A percentile compares a stretch with the other conserved stretches of the same genome.
Conservation (phyloP, 2,113 vertebrate genomes). For the human region DNA sequence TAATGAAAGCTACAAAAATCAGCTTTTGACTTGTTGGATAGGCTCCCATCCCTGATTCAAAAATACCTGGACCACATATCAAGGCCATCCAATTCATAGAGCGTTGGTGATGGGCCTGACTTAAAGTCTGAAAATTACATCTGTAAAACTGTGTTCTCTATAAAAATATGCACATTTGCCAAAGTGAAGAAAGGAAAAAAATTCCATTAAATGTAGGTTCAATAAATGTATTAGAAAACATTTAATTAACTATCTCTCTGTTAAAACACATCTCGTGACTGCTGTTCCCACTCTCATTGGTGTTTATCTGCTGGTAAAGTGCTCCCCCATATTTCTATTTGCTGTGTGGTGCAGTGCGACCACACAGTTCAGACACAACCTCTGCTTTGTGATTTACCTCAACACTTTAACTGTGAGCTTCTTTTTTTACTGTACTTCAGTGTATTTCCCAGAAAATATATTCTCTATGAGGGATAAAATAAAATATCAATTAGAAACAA, state of each 20-base stretch:
- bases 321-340: background rate
- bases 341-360: fast-evolving
- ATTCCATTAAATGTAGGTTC: background rate
- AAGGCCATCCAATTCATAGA: background rate
- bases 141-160: background rate
- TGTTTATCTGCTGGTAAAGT: background rate
- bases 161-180: background rate
- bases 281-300: fast-evolving
- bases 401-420: background rate
- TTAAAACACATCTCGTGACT: background rate
- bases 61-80: background rate
- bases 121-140: background rate
- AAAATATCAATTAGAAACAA: constrained; percentile 11
- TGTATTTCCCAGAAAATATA: background rate
- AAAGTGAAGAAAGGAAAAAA: background rate
- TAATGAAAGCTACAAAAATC: background rate
- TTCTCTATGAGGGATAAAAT: background rate
- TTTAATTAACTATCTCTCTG: background rate
- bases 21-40: background rate
- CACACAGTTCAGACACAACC: fast-evolving
- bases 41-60: background rate
- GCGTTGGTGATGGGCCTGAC: background rate
- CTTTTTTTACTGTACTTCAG: background rate
- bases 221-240: background rate
- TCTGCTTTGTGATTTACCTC: background rate